Base-by-base conservation (phyloP, 30 jellyfish, hydroid and myxozoan species). In the Turritopsis rubra region DNA sequence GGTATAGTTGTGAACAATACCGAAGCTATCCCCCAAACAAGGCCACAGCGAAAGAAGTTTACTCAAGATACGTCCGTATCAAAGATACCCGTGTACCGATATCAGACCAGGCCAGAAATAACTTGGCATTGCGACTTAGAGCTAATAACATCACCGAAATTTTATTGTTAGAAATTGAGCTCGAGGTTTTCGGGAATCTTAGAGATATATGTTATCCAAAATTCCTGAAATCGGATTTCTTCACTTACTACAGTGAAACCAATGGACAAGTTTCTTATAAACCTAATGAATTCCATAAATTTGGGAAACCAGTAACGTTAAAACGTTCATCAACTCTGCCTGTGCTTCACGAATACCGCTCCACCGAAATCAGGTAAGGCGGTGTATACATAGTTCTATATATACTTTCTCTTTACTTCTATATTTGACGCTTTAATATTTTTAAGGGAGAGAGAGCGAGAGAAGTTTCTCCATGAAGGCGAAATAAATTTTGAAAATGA, bases 21-120 rank as follows among this genome's bases (percentile, higher is more conserved):
- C 81, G 87, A 18, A 80, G 65, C 27, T 70, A 5, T 0, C 87
- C 54, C 21, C 84, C 87, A 22, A 80, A 53, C 52, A 80, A 65
- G 52, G 79, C 87, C 52, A 70, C 96, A 24, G 97, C 95, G 25
- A 73, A 91, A 72, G 97, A 91, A 70, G 87, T 91, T 75, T 93
- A 87, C 72, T 81, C 86, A 68, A 80, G 96, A 60, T 93, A 83
- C 80, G 89, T 93, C 22, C 96, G 85, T 81, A 85, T 52, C 68
- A 82, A 91, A 54, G 96, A 93, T 84, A 83, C 96, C 8, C 75
- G 85, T 53, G 87, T 91, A 53, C 95, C 79, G 7, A 60, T 91
- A 27, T 87, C 88, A 23, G 97, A 91, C 53, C 88, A 73, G 68
- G 90, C 97, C 1, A 76, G 97, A 68, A 75, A 85, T 52, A 81